These are phyloP conservation scores for Nothocercus nigrocapillus DNA, from an alignment of 2,113 vertebrate species.

Conservation along the genomic window DNA sequence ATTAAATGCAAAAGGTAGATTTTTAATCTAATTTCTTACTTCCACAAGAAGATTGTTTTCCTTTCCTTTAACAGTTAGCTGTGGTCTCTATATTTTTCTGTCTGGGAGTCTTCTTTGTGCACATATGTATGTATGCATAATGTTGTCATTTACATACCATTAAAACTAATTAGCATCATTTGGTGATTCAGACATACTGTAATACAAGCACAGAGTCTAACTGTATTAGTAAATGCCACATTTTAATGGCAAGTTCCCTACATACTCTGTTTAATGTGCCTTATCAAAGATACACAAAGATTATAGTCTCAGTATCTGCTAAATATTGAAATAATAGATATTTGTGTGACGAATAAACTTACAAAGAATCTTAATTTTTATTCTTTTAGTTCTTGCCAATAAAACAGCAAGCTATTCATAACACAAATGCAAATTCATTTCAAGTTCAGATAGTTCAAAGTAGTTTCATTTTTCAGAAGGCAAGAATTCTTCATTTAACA, in stretches of 20 bases:
- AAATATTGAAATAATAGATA: neutral
- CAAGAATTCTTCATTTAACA: neutral
- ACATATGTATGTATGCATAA: neutral
- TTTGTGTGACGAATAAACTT: neutral
- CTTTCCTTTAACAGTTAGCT: neutral
- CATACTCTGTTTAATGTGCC: neutral
- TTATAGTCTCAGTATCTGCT: neutral
- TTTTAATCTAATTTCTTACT: neutral
- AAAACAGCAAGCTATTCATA: neutral
- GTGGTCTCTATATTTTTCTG: neutral
- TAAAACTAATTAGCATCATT: neutral
- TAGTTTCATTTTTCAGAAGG: neutral
- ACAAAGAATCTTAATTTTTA: neutral
- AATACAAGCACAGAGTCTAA: neutral
- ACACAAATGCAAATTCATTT: neutral
- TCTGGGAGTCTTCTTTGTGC: neutral
- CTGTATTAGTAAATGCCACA: neutral
- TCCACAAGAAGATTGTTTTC: neutral
- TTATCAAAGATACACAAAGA: neutral
- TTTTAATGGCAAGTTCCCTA: neutral
- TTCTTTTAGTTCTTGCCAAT: neutral
- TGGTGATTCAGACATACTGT: neutral
- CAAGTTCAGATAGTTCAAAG: neutral
- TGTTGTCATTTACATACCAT: neutral
- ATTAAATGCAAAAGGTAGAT: neutral